phyloP scores from a whole-genome alignment of 92 coral and sea anemone genomes.

The Actinostola sp. region DNA sequence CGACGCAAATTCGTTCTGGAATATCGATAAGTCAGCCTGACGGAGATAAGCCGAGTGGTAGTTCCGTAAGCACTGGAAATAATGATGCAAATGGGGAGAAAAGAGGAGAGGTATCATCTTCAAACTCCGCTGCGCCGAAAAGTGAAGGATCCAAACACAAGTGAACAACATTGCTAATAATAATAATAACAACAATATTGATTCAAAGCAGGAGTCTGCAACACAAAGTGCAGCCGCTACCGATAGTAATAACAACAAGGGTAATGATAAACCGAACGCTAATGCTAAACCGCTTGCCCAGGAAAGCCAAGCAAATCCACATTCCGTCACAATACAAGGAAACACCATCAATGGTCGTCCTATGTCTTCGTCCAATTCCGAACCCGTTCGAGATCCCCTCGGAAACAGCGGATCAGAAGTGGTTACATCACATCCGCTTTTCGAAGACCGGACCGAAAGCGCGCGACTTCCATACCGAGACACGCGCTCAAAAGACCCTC shows the following conservation, averaged over 20 bases:
- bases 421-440: constrained; percentile 64
- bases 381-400: constrained; percentile 63
- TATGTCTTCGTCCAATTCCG: constrained; percentile 28
- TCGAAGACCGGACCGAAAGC: constrained; percentile 40
- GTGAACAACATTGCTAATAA: constrained; percentile 3
- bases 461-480: constrained; percentile 22
- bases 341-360: constrained; percentile 39
- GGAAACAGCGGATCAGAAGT: constrained; percentile 88
- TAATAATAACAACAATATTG: not conserved
- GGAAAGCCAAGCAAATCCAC: constrained; percentile 7
- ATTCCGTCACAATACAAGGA: constrained; percentile 41
- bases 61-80: constrained; percentile 4
- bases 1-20: constrained; percentile 9
- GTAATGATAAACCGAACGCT: constrained; percentile 10
- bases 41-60: not conserved
- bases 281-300: not conserved
- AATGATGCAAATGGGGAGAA: constrained; percentile 43
- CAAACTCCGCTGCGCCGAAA: not conserved
- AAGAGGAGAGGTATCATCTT: constrained; percentile 26
- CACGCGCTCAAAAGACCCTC: constrained; percentile 25
- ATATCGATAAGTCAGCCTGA: constrained; percentile 9
- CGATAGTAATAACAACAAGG: not conserved
- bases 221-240: not conserved
- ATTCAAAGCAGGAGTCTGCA: constrained; percentile 12
- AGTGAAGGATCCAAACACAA: constrained; percentile 22